Conservation (phyloP, 2,113 vertebrate species). For the rat (Rattus norvegicus) region GRCr8 NC_086037.1:12656501-12657000, state of each 20-base stretch:
- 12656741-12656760: background rate
- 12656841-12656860: background rate
- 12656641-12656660: no score
- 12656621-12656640: background rate
- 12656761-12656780: background rate
- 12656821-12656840: background rate
- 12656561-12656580: background rate
- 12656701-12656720: background rate
- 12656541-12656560: background rate
- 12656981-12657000: background rate
- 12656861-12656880: background rate
- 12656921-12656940: no score
- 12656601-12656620: background rate
- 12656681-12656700: background rate
- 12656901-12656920: background rate
- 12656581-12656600: background rate
- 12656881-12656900: background rate
- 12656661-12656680: background rate
- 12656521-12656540: background rate
- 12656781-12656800: background rate
- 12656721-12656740: background rate
- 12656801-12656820: background rate
- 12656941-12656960: background rate
- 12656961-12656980: background rate
- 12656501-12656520: background rate